phyloP scores from a whole-genome alignment of 2,888 invertebrate genomes.

The Ganaspis brasiliensis region DNA sequence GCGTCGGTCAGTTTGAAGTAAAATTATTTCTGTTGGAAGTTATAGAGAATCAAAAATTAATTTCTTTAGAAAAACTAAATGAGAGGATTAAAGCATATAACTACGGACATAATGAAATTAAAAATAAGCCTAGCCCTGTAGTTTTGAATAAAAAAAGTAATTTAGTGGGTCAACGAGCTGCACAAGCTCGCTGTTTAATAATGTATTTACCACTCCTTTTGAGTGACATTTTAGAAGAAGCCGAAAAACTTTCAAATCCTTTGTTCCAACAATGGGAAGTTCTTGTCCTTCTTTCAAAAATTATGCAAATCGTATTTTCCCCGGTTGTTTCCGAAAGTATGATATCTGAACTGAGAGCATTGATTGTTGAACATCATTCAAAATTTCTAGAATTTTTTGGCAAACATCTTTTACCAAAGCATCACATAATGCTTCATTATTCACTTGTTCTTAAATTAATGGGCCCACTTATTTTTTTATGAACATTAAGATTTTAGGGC shows the following conservation, averaged over 20 bases:
- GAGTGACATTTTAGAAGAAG: conserved; percentile 15
- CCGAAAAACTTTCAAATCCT: not conserved
- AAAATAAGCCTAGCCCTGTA: conserved; percentile 57
- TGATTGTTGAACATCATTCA: conserved; percentile 46
- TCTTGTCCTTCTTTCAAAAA: conserved; percentile 46
- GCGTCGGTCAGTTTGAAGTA: conserved; percentile 46
- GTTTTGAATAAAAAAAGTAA: conserved; percentile 49
- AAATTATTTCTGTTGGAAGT: conserved; percentile 46
- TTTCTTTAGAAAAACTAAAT: conserved; percentile 40
- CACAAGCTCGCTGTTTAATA: conserved; percentile 54
- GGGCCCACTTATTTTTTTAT: conserved; percentile 45
- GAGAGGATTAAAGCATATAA: conserved; percentile 46
- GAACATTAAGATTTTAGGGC: conserved; percentile 51
- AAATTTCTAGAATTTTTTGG: conserved; percentile 37
- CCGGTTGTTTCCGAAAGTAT: conserved; percentile 41
- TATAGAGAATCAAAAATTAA: conserved; percentile 34
- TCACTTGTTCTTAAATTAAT: conserved; percentile 46
- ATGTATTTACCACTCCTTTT: conserved; percentile 32
- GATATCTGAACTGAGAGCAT: conserved; percentile 31
- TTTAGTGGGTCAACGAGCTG: conserved; percentile 55
- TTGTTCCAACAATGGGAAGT: conserved; percentile 44
- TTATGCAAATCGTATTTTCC: conserved; percentile 48
- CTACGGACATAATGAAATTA: conserved; percentile 50
- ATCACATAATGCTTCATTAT: conserved; percentile 54
- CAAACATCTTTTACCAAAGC: conserved; percentile 50